Evolutionary conservation across 2,113 vertebrate genomes (phyloP).

Genomic region (Callipepla squamata): DNA sequence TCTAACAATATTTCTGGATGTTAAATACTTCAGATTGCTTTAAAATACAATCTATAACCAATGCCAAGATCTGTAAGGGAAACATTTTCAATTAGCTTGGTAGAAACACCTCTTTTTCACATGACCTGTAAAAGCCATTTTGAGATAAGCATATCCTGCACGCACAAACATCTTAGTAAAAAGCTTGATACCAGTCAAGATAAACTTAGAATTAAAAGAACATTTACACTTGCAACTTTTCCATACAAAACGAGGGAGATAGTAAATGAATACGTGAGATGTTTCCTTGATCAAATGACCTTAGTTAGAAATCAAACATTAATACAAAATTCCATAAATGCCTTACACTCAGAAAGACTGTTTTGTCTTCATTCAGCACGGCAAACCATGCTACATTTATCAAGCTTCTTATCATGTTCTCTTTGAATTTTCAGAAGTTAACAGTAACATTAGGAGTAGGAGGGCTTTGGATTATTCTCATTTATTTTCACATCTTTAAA

Average conservation of each 20-base stretch:
- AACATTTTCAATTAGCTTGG: background rate
- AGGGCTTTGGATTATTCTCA: background rate
- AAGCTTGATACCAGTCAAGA: background rate
- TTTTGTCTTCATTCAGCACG: constrained; percentile 31
- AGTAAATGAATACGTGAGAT: constrained; percentile 40
- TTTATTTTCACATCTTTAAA: constrained; percentile 1
- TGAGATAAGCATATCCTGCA: constrained; percentile 47
- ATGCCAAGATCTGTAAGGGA: constrained; percentile 23
- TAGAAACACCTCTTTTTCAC: constrained; percentile 27
- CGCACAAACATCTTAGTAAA: constrained; percentile 14
- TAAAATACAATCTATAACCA: background rate
- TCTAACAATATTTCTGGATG: background rate
- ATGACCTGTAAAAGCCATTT: constrained; percentile 45
- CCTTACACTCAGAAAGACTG: background rate
- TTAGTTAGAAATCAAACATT: background rate
- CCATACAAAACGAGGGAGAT: background rate
- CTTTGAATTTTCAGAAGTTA: background rate
- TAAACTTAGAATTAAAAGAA: constrained; percentile 34
- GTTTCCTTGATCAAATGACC: constrained; percentile 28
- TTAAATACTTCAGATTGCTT: background rate
- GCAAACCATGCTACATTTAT: background rate
- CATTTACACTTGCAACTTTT: constrained; percentile 16
- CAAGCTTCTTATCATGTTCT: background rate
- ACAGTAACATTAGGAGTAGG: background rate
- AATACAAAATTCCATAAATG: constrained; percentile 2